These are phyloP conservation scores for Drosophila mettleri DNA, from an alignment of 2,888 invertebrate species.

Conservation along the genomic window DNA sequence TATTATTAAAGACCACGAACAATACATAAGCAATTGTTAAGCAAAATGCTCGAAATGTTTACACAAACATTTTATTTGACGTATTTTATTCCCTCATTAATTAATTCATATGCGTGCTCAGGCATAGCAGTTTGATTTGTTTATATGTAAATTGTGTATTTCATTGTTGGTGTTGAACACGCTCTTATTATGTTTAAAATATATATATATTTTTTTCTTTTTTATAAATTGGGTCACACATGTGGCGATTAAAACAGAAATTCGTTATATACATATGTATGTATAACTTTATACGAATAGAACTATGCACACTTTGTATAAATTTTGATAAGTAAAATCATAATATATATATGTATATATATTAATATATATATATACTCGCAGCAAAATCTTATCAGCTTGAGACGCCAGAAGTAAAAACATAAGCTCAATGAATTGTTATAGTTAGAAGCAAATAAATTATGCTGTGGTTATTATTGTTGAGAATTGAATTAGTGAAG, in stretches of 20 bases:
- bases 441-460: slow-evolving; percentile 14
- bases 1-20: neutral
- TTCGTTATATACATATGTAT: slow-evolving; percentile 17
- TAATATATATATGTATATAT: slow-evolving; percentile 20
- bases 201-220: slow-evolving; percentile 45
- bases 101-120: slow-evolving; percentile 72
- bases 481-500: slow-evolving; percentile 31
- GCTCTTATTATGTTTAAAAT: slow-evolving; percentile 43
- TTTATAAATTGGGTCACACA: slow-evolving; percentile 73
- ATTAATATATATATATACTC: slow-evolving; percentile 10
- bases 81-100: slow-evolving; percentile 45
- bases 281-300: slow-evolving; percentile 49
- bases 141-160: slow-evolving; percentile 57
- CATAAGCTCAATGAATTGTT: slow-evolving; percentile 47
- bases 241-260: slow-evolving; percentile 76
- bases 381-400: slow-evolving; percentile 69
- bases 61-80: slow-evolving; percentile 65
- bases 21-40: slow-evolving; percentile 32
- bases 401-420: slow-evolving; percentile 39
- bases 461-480: slow-evolving; percentile 13
- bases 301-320: slow-evolving; percentile 53
- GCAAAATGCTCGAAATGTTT: slow-evolving; percentile 42
- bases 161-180: slow-evolving; percentile 50
- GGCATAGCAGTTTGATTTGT: slow-evolving; percentile 18
- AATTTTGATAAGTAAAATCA: slow-evolving; percentile 65